These are phyloP conservation scores for Turnix velox DNA, from an alignment of 2,113 vertebrate species.

Conservation along the genomic window DNA sequence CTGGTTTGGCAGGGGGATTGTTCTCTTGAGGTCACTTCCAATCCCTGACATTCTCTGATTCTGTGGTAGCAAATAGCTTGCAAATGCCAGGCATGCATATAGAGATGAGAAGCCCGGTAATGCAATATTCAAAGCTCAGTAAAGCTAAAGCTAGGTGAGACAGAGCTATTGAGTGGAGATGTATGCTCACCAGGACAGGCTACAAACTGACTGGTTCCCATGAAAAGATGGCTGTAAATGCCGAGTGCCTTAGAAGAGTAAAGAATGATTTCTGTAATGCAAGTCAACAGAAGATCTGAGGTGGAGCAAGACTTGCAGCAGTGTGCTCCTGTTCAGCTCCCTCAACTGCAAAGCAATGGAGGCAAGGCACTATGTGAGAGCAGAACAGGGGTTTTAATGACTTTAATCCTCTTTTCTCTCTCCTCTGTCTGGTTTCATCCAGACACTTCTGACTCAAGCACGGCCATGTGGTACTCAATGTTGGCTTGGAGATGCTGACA, in stretches of 20 bases:
- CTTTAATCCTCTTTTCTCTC: accelerated
- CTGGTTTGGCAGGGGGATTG: no score
- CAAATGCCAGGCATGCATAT: accelerated
- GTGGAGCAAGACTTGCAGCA: not conserved
- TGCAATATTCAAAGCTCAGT: not conserved
- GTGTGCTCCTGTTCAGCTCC: not conserved
- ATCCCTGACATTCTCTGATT: no score
- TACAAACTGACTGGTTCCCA: not conserved
- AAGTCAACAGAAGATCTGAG: accelerated
- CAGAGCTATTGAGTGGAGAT: not conserved
- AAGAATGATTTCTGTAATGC: not conserved
- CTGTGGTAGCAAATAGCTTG: not conserved
- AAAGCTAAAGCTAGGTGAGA: not conserved
- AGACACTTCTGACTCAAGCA: not conserved
- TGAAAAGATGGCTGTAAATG: accelerated
- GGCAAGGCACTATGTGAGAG: accelerated
- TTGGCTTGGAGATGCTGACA: accelerated
- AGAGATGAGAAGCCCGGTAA: not conserved
- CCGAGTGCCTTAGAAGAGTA: not conserved
- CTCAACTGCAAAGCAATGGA: not conserved
- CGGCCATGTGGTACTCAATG: accelerated
- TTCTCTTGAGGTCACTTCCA: no score
- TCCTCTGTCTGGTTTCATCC: not conserved
- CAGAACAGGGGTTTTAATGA: not conserved
- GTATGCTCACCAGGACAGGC: accelerated